Evolutionary conservation across 2,113 vertebrate genomes (phyloP).

Genomic region (Toxotes chatareus): DNA sequence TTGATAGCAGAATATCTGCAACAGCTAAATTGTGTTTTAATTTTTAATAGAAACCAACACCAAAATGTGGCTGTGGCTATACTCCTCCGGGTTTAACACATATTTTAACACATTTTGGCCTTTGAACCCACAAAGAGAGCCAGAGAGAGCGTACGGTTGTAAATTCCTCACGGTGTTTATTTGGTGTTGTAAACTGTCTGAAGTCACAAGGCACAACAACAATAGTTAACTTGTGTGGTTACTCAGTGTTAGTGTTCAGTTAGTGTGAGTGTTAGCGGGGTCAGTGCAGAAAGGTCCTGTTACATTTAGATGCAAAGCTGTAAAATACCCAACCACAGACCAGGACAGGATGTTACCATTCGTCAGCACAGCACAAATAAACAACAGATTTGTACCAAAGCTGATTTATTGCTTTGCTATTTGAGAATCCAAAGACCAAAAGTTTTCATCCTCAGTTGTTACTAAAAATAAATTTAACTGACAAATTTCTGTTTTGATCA

Average conservation of each 20-base stretch:
- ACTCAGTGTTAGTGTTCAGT: constrained; percentile 32
- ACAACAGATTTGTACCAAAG: background rate
- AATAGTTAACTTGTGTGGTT: constrained; percentile 71
- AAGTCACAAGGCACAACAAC: constrained; percentile 31
- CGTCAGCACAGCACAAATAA: background rate
- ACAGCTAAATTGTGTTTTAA: background rate
- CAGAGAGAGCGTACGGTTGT: constrained; percentile 12
- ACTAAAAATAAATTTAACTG: background rate
- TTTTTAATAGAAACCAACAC: background rate
- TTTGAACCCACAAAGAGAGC: background rate
- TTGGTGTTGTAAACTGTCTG: constrained; percentile 41
- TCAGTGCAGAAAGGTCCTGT: constrained; percentile 10
- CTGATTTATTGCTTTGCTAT: background rate
- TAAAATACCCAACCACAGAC: constrained; percentile 23
- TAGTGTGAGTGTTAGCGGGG: constrained; percentile 26
- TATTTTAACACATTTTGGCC: background rate
- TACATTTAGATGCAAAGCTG: constrained; percentile 20
- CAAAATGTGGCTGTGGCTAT: background rate
- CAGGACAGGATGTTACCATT: background rate
- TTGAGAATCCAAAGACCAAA: background rate
- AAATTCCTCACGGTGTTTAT: constrained; percentile 48
- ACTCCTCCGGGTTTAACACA: background rate
- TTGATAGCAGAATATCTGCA: background rate
- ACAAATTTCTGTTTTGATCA: background rate
- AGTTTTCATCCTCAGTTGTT: background rate